Evolutionary conservation across 2,888 invertebrate genomes (phyloP).

Genomic region (Acanthosepion lycidas): DNA sequence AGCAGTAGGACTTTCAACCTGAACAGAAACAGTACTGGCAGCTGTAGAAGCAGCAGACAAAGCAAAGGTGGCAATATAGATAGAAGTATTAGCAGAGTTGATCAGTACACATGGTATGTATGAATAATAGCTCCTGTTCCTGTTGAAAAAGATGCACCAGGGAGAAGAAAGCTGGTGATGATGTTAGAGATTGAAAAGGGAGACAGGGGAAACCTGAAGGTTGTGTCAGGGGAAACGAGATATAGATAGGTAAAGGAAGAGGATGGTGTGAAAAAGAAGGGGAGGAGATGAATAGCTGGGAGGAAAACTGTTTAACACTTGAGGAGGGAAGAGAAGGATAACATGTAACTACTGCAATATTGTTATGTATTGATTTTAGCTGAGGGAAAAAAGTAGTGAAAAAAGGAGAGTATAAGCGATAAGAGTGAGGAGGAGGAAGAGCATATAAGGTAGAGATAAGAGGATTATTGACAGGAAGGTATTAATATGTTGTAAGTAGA

Average conservation of each 20-base stretch:
- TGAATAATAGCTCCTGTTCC: neutral
- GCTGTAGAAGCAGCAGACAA: neutral
- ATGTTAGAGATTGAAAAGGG: neutral
- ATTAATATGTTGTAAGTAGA: neutral
- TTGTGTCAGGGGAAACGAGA: neutral
- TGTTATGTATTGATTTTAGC: slow-evolving; percentile 12
- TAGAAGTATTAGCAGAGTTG: neutral
- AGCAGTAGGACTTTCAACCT: neutral
- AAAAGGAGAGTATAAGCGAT: neutral
- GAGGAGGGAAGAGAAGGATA: neutral
- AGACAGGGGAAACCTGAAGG: neutral
- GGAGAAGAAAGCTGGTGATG: neutral
- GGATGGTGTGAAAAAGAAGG: neutral
- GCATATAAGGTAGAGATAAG: neutral
- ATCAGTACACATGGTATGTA: neutral
- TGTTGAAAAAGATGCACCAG: neutral
- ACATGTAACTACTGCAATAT: neutral
- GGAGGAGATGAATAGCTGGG: neutral
- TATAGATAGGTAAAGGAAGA: neutral
- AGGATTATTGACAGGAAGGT: neutral
- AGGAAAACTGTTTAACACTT: neutral
- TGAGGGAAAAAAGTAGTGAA: neutral
- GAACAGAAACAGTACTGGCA: neutral
- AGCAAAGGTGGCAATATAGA: neutral
- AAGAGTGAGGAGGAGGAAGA: neutral